Base-by-base conservation (phyloP, 2,888 invertebrate genomes). In the Eupithecia tripunctaria region DNA sequence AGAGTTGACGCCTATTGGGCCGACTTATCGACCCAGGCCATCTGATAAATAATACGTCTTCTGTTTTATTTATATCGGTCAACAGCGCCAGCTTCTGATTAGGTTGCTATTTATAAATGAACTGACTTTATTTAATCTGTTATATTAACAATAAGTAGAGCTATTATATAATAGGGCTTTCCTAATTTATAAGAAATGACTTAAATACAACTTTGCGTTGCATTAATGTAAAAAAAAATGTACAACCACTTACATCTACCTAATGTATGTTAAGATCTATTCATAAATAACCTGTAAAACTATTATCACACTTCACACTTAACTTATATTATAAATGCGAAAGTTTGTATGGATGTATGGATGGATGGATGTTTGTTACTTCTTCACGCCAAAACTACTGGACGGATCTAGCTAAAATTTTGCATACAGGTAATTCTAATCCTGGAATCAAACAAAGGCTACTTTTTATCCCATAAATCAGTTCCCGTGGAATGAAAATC, bases 11-110 rank as follows among this genome's bases (percentile, higher is more conserved):
- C 85, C 90, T 91, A 88, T 89, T 86, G 84, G 85, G 86, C 85
- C 86, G 86, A 84, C 84, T 91, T 91, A 93, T 92, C 92, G 89
- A 88, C 86, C 86, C 84, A 82, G 84, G 80, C 82, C 86, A 92
- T 92, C 91, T 87, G 90, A 92, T 91, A 89, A 64, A 82, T 81
- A 81, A 86, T 82, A 82, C 87, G 87, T 68, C 38, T 71, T 73
- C 47, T 25, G 56, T 25, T 56, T 56, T 32, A 70, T 66, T 73
- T 64, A 64, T 64, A 64, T 47, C 70, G 67, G 69, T 70, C 67
- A 72, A 68, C 70, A 70, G 64, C 56, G 67, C 70, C 67, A 70
- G 51, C 63, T 67, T 69, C 60, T 60, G 66, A 72, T 63, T 62
- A 72, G 36, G 32, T 41, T 65, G 32, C 8, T 38, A 64, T 63